phyloP scores from a whole-genome alignment of 2,113 vertebrate species.

The Scartelaos histophorus region DNA sequence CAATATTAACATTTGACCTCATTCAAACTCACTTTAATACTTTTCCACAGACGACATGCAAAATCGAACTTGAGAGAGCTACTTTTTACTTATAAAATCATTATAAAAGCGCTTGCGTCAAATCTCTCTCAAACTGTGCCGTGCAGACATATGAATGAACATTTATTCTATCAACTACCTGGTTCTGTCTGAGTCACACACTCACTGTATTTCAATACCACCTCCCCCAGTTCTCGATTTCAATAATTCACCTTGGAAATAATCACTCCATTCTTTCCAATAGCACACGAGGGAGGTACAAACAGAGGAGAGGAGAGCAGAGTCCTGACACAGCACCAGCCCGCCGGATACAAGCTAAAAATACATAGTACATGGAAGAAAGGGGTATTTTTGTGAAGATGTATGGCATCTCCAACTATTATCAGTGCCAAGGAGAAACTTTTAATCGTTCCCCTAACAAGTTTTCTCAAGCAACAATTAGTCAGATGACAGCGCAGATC shows the following conservation, averaged over 20 bases:
- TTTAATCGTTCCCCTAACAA: not conserved
- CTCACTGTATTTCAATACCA: conserved; percentile 25
- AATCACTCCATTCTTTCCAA: conserved; percentile 57
- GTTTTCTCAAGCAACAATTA: not conserved
- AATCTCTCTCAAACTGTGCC: not conserved
- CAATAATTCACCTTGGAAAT: conserved; percentile 58
- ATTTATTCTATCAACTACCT: conserved; percentile 5
- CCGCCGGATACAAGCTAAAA: not conserved
- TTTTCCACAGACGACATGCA: not conserved
- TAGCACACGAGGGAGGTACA: conserved; percentile 39
- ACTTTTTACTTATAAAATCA: not conserved
- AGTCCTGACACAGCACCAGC: conserved; percentile 16
- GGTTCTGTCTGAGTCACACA: conserved; percentile 22
- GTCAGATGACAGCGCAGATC: not conserved
- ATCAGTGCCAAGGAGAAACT: not conserved
- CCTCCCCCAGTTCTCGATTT: conserved; percentile 24
- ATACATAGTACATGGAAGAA: not conserved
- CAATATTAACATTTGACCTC: not conserved
- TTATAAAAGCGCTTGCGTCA: not conserved
- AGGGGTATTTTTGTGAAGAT: not conserved
- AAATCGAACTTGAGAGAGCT: not conserved
- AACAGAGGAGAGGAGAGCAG: conserved; percentile 9
- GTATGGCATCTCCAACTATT: not conserved
- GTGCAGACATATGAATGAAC: not conserved
- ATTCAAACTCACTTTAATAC: not conserved